Evolutionary conservation across 2,797 vertebrate genomes (phyloP).

Genomic region (Leptoclinus maculatus): DNA sequence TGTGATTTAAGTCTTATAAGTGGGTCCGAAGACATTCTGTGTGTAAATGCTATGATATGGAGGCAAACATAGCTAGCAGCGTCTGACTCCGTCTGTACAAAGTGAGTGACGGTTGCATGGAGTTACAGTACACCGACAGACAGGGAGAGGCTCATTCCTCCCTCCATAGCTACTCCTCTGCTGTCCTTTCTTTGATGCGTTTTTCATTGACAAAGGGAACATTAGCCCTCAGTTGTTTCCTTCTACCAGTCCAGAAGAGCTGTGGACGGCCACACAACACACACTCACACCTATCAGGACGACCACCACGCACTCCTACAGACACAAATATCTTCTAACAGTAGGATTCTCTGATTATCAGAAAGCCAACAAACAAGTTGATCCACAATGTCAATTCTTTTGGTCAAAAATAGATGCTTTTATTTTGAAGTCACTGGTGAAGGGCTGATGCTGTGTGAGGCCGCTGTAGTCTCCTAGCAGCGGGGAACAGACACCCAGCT

Average conservation of each 20-base stretch:
- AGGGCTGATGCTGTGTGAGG: too few relatives aligned
- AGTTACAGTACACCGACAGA: background rate
- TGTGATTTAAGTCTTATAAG: too few relatives aligned
- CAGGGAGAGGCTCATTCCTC: slow-evolving; percentile 19
- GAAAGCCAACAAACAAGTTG: background rate
- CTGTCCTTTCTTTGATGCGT: slow-evolving; percentile 25
- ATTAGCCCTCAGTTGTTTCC: background rate
- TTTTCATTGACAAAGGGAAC: slow-evolving; percentile 30
- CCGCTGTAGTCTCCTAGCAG: too few relatives aligned
- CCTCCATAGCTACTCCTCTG: slow-evolving; percentile 21
- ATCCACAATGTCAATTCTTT: background rate
- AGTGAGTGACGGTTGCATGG: background rate
- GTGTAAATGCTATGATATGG: background rate
- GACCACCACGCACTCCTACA: too few relatives aligned
- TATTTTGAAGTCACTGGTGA: too few relatives aligned
- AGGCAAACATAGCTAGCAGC: background rate
- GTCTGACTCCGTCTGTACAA: background rate
- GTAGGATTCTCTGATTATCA: too few relatives aligned
- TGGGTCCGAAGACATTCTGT: too few relatives aligned
- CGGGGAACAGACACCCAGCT: too few relatives aligned
- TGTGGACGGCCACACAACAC: background rate
- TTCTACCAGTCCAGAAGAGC: background rate
- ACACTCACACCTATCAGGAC: background rate
- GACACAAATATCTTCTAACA: too few relatives aligned
- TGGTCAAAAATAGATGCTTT: background rate